Evolutionary conservation across 2,113 vertebrate species (phyloP).

Genomic region (Paracyprichromis sp.): DNA sequence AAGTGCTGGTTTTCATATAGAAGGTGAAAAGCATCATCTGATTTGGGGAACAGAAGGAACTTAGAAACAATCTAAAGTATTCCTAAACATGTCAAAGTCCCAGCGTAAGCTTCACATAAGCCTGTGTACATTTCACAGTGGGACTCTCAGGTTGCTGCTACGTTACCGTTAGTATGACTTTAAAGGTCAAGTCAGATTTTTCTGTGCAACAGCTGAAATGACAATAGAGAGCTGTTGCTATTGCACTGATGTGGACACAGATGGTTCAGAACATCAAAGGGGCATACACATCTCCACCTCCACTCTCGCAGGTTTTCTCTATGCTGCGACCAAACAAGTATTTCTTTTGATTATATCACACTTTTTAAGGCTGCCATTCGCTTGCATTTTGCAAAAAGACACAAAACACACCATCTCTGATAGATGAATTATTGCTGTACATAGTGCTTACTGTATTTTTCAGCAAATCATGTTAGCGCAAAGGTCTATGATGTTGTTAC

Average conservation of each 20-base stretch:
- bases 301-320: not conserved
- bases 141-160: not conserved
- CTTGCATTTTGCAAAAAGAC: not conserved
- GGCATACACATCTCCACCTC: not conserved
- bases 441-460: conserved; percentile 42
- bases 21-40: not conserved
- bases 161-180: not conserved
- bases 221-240: conserved; percentile 16
- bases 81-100: not conserved
- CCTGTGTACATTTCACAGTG: not conserved
- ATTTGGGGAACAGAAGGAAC: not conserved
- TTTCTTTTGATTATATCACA: not conserved
- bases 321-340: conserved; percentile 14
- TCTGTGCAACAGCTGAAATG: not conserved
- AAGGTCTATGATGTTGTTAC: not conserved
- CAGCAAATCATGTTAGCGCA: not conserved
- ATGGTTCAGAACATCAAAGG: not conserved
- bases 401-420: not conserved
- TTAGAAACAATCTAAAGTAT: not conserved
- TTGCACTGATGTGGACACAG: conserved; percentile 63
- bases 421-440: conserved; percentile 43
- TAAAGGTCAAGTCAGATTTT: not conserved
- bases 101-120: not conserved
- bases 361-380: not conserved
- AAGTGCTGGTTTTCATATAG: not conserved